Percentiles rank a stretch among this genome's conserved stretches.
phyloP scores from a whole-genome alignment of 2,797 vertebrate species.

The Enteromius fasciolatus region DNA sequence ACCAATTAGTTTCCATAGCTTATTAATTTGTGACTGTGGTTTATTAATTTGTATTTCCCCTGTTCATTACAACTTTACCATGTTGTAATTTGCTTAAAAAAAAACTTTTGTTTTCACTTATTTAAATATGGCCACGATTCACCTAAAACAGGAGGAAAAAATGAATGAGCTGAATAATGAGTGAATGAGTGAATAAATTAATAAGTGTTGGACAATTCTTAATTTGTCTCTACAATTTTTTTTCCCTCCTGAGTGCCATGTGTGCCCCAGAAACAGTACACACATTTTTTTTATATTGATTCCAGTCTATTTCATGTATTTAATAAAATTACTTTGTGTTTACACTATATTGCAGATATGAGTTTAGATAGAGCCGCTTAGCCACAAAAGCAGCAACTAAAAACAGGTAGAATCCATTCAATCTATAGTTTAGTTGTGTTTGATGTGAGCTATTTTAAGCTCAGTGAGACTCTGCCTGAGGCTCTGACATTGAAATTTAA shows the following conservation, averaged over 20 bases:
- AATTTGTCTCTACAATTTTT: neutral
- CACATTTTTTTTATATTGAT: neutral
- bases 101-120: neutral
- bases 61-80: neutral
- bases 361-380: neutral
- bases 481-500: neutral
- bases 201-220: neutral
- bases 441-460: constrained; percentile 18
- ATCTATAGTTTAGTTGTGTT: neutral
- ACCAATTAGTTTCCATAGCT: neutral
- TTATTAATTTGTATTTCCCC: neutral
- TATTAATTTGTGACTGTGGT: neutral
- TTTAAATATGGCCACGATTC: neutral
- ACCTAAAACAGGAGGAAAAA: neutral
- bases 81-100: neutral
- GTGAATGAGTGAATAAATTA: neutral
- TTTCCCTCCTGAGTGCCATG: neutral
- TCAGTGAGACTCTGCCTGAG: constrained; percentile 9
- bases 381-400: neutral
- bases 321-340: neutral
- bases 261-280: neutral
- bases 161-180: neutral
- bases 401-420: constrained; percentile 17
- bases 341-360: neutral
- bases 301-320: neutral